These are phyloP conservation scores for Adelges cooleyi DNA, from an alignment of 1,140 invertebrate genomes.

Conservation along the genomic window DNA sequence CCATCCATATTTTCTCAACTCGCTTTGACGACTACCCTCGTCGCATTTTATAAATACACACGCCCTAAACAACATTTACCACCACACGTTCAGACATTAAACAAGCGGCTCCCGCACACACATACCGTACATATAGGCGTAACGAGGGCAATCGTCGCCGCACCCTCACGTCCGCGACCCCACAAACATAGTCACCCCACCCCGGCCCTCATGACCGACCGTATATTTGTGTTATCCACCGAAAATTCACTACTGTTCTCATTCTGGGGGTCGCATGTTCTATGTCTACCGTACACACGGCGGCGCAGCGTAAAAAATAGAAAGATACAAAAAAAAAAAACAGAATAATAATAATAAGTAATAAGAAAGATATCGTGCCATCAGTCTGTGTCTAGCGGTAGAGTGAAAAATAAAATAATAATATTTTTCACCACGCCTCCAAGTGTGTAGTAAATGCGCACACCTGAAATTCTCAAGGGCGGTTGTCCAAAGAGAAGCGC, in stretches of 20 bases:
- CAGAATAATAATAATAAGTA: no score
- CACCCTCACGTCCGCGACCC: not conserved
- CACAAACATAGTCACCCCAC: no score
- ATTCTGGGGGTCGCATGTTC: constrained; percentile 4
- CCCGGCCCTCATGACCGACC: no score
- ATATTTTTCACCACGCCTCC: not conserved
- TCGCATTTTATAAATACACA: no score
- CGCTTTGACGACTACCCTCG: no score
- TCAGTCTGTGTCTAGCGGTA: not conserved
- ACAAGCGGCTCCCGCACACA: constrained; percentile 10
- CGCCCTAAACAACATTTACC: no score
- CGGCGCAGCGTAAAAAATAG: not conserved
- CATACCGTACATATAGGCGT: no score
- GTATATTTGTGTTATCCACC: no score
- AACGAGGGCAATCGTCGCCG: not conserved
- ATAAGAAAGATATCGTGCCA: not conserved
- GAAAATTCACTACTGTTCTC: no score
- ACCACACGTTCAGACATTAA: not conserved
- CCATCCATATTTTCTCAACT: constrained; percentile 8
- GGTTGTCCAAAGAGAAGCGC: not conserved
- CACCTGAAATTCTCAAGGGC: constrained; percentile 7
- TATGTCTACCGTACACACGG: not conserved
- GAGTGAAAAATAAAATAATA: not conserved
- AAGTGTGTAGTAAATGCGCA: not conserved
- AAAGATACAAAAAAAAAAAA: not conserved